Evolutionary conservation across 2,888 invertebrate species (phyloP).

Genomic region (Drosophila longiperda): DNA sequence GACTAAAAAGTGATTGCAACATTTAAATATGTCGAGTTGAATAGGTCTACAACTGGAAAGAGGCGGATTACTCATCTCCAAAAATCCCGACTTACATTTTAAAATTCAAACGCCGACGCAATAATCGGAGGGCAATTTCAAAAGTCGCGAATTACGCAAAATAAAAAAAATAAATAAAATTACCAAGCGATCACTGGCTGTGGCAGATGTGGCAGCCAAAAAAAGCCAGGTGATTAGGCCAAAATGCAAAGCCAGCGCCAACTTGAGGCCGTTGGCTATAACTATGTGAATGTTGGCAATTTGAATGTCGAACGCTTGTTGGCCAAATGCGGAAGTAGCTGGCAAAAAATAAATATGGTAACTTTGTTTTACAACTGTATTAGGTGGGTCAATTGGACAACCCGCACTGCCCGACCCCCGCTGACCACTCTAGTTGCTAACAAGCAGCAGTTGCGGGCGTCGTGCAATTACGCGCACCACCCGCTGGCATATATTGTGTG

Average conservation of each 20-base stretch:
- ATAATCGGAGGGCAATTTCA: conserved; percentile 46
- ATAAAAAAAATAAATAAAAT: neutral
- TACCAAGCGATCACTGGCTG: conserved; percentile 35
- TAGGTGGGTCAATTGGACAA: conserved; percentile 54
- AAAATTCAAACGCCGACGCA: conserved; percentile 34
- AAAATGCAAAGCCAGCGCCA: conserved; percentile 25
- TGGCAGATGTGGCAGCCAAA: conserved; percentile 25
- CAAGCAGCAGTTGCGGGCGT: conserved; percentile 54
- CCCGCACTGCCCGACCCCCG: neutral
- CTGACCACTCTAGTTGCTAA: conserved; percentile 9
- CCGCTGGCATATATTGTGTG: conserved; percentile 67
- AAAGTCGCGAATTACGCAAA: conserved; percentile 44
- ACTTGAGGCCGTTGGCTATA: conserved; percentile 25
- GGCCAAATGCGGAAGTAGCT: conserved; percentile 64
- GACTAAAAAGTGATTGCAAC: neutral
- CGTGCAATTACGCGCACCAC: conserved; percentile 74
- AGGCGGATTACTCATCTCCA: conserved; percentile 24
- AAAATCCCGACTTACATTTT: conserved; percentile 3
- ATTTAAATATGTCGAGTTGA: neutral
- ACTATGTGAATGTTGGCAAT: conserved; percentile 5
- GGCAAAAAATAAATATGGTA: conserved; percentile 26
- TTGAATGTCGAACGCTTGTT: conserved; percentile 37
- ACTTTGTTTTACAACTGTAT: conserved; percentile 78
- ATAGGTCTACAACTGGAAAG: neutral
- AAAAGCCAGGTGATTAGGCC: conserved; percentile 50